Evolutionary conservation across 2,113 vertebrate species (phyloP).

Genomic region (Platycercus adscitus): DNA sequence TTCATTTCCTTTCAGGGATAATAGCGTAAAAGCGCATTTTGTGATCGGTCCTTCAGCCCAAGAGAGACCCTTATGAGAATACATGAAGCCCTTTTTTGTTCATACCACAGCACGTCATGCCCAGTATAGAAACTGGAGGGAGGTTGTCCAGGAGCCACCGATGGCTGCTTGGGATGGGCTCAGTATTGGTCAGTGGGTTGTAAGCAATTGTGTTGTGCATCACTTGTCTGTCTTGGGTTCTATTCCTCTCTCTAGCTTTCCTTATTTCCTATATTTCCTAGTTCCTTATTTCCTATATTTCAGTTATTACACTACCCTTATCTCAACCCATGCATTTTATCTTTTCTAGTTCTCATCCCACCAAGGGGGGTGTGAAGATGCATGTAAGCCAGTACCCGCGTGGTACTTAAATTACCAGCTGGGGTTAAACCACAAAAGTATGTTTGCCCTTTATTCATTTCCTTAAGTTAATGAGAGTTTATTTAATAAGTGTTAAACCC

Average conservation of each 20-base stretch:
- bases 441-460: neutral
- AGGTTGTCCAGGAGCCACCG: neutral
- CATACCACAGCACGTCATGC: neutral
- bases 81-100: neutral
- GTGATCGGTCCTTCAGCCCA: neutral
- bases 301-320: neutral
- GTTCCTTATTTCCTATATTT: neutral
- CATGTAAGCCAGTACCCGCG: neutral
- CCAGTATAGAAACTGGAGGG: neutral
- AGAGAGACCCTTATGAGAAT: neutral
- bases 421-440: neutral
- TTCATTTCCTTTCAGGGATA: neutral
- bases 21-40: neutral
- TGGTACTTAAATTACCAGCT: neutral
- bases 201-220: neutral
- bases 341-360: neutral
- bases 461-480: neutral
- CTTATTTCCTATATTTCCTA: neutral
- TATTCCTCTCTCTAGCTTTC: neutral
- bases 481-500: neutral
- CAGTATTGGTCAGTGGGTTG: neutral
- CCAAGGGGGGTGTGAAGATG: neutral
- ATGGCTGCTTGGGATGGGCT: neutral
- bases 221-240: neutral
- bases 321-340: neutral